Percentiles rank a stretch among this genome's conserved stretches.
Evolutionary conservation across 2,797 vertebrate species (phyloP).

Genomic region (Kryptolebias ocellatus): DNA sequence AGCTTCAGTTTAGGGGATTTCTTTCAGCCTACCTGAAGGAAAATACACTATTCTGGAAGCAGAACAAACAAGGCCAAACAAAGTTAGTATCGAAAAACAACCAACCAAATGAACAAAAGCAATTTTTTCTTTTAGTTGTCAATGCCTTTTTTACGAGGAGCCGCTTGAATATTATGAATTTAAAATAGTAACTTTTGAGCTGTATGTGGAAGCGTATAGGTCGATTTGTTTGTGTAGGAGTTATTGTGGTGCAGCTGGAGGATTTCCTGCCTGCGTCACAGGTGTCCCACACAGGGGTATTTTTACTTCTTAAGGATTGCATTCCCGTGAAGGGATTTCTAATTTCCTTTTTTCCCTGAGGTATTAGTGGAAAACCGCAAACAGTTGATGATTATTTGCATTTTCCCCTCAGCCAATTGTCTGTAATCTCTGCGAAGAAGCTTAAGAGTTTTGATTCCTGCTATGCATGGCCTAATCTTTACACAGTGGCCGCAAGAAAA

Average conservation of each 20-base stretch:
- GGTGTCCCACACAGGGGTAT: conserved; percentile 38
- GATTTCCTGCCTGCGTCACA: conserved; percentile 49
- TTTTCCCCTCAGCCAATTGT: conserved; percentile 67
- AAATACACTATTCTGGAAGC: no score
- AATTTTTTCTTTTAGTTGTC: conserved; percentile 19
- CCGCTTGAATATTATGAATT: conserved; percentile 26
- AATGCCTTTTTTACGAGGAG: conserved; percentile 4
- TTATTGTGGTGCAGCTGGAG: conserved; percentile 33
- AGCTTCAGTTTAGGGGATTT: no score
- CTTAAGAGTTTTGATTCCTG: conserved; percentile 69
- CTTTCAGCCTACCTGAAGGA: no score
- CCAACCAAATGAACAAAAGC: conserved; percentile 13
- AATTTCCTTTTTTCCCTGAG: conserved; percentile 29
- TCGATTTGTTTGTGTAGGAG: conserved; percentile 35
- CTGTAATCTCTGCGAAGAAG: conserved; percentile 69
- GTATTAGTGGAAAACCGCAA: conserved; percentile 66
- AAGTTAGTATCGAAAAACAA: background rate
- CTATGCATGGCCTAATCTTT: conserved; percentile 58
- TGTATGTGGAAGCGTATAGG: conserved; percentile 23
- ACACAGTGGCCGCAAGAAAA: conserved; percentile 57
- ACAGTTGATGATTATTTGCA: conserved; percentile 71
- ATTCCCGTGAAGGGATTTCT: conserved; percentile 56
- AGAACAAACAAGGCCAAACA: background rate
- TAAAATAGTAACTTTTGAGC: conserved; percentile 31
- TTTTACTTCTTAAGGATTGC: conserved; percentile 48